phyloP scores from a whole-genome alignment of 2,888 invertebrate species.

The Hymenopus coronatus region DNA sequence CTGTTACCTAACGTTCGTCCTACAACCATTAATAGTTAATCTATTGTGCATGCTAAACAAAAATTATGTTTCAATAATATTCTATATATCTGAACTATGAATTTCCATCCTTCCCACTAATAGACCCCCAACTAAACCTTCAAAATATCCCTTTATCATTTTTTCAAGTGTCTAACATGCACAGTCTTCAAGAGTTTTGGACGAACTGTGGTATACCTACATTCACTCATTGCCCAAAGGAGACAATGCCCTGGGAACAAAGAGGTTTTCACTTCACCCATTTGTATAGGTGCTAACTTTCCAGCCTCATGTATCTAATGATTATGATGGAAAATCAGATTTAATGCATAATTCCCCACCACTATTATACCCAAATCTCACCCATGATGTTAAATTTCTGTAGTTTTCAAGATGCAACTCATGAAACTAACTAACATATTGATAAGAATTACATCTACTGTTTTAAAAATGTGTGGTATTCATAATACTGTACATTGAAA shows the following conservation, averaged over 20 bases:
- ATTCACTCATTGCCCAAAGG: slow-evolving; percentile 15
- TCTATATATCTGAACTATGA: background rate
- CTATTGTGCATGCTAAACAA: slow-evolving; percentile 30
- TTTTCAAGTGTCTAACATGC: slow-evolving; percentile 27
- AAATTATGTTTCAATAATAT: background rate
- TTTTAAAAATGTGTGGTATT: slow-evolving; percentile 21
- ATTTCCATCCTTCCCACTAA: background rate
- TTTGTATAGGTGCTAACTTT: slow-evolving; percentile 43
- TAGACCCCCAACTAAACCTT: background rate
- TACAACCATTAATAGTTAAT: slow-evolving; percentile 14
- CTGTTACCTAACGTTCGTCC: slow-evolving; percentile 27
- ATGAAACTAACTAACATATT: background rate
- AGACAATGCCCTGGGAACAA: slow-evolving; percentile 36
- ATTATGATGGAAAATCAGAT: slow-evolving; percentile 25
- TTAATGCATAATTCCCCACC: background rate
- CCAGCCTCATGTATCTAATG: slow-evolving; percentile 49
- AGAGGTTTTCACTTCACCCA: slow-evolving; percentile 29
- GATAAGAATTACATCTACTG: background rate
- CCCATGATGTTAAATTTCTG: background rate
- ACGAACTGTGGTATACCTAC: slow-evolving; percentile 25
- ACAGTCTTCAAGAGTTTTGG: slow-evolving; percentile 20
- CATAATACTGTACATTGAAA: slow-evolving; percentile 5
- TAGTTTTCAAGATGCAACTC: background rate
- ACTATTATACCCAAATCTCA: background rate
- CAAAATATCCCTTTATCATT: background rate